Conservation (phyloP, 2,888 invertebrate genomes). For the Nycteola revayana region DNA sequence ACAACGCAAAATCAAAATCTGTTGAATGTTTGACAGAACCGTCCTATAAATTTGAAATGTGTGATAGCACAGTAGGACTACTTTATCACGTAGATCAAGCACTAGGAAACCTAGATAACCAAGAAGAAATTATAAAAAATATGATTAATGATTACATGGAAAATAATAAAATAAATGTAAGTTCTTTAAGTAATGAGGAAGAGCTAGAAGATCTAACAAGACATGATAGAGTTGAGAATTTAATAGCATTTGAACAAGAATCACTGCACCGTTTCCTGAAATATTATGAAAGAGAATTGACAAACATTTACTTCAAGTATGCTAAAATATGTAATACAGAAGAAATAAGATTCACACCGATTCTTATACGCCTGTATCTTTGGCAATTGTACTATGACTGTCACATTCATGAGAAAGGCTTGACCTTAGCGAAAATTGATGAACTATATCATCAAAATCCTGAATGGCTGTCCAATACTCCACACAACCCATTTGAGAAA, state of each 20-base stretch:
- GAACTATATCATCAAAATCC: slow-evolving; percentile 68
- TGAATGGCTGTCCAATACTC: slow-evolving; percentile 62
- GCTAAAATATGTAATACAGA: slow-evolving; percentile 68
- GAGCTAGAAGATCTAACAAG: slow-evolving; percentile 8
- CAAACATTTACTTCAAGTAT: slow-evolving; percentile 76
- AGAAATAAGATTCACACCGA: slow-evolving; percentile 56
- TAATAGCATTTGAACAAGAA: slow-evolving; percentile 64
- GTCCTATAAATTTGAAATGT: slow-evolving; percentile 46
- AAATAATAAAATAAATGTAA: slow-evolving; percentile 38
- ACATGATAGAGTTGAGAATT: slow-evolving; percentile 35
- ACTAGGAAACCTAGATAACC: slow-evolving; percentile 56
- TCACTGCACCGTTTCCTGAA: slow-evolving; percentile 69
- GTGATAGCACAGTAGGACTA: slow-evolving; percentile 65
- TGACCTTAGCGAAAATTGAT: slow-evolving; percentile 79
- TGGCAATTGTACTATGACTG: slow-evolving; percentile 84
- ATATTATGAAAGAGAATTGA: slow-evolving; percentile 70
- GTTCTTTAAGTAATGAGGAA: slow-evolving; percentile 11
- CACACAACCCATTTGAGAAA: slow-evolving; percentile 82
- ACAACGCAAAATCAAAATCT: slow-evolving; percentile 5
- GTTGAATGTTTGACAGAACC: slow-evolving; percentile 31
- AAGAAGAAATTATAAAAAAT: slow-evolving; percentile 43
- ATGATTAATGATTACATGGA: slow-evolving; percentile 56
- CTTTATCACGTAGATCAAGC: slow-evolving; percentile 67
- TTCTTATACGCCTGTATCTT: slow-evolving; percentile 77
- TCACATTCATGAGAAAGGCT: slow-evolving; percentile 67